Percentiles rank a stretch among this genome's conserved stretches.
phyloP scores from a whole-genome alignment of 2,797 vertebrate species.

The Tolypeutes matacus region DNA sequence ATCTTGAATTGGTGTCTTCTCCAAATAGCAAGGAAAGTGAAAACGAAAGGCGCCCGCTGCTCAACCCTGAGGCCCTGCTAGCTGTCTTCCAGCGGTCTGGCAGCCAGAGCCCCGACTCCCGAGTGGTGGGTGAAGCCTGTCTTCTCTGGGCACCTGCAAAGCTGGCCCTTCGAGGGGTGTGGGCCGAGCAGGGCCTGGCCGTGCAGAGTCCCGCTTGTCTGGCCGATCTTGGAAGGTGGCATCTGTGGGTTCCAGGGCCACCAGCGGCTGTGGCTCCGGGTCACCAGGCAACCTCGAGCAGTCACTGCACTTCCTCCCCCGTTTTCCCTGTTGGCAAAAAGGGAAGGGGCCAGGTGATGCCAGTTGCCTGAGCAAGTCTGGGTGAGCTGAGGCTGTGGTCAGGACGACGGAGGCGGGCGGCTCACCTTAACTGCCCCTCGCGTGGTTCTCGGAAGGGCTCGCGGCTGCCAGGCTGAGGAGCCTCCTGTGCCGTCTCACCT shows the following conservation, averaged over 20 bases:
- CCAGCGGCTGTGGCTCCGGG: neutral
- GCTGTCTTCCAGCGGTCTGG: conserved; percentile 90
- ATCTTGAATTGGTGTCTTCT: conserved; percentile 76
- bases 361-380: too few relatives aligned
- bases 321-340: neutral
- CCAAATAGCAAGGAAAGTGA: conserved; percentile 71
- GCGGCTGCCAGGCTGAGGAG: too few relatives aligned
- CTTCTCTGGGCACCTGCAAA: accelerated
- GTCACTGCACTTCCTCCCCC: too few relatives aligned
- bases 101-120: conserved; percentile 84
- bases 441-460: neutral
- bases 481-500: accelerated
- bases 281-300: neutral
- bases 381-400: neutral
- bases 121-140: conserved; percentile 86
- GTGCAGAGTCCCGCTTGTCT: neutral
- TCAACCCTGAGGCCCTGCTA: conserved; percentile 92
- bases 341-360: neutral
- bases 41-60: conserved; percentile 88
- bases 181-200: too few relatives aligned
- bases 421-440: neutral
- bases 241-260: accelerated
- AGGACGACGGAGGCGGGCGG: accelerated
- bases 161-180: accelerated
- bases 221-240: accelerated